phyloP scores from a whole-genome alignment of 2,888 invertebrate genomes.

The Drosophila lutescens region DNA sequence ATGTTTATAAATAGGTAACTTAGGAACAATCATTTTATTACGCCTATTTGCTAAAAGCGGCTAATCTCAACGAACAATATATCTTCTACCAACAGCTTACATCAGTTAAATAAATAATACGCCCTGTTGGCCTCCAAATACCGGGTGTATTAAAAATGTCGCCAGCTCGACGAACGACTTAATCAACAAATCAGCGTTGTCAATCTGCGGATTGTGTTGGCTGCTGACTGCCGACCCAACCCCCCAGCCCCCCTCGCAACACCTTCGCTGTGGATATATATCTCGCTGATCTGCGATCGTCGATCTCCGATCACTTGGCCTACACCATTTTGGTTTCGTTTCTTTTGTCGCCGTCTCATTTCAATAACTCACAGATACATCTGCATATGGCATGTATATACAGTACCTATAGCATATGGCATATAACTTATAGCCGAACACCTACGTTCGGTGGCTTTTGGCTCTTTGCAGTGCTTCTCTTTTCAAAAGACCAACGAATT shows the following conservation, averaged over 20 bases:
- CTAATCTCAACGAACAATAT: neutral
- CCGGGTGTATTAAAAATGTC: constrained; percentile 26
- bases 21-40: neutral
- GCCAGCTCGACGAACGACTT: constrained; percentile 53
- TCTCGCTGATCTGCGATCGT: constrained; percentile 23
- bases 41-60: neutral
- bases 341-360: constrained; percentile 67
- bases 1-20: neutral
- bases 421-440: constrained; percentile 48
- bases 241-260: constrained; percentile 1
- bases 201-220: constrained; percentile 41
- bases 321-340: constrained; percentile 79
- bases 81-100: neutral
- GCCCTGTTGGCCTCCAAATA: constrained; percentile 22
- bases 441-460: constrained; percentile 60
- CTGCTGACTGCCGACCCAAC: constrained; percentile 3
- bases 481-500: constrained; percentile 58
- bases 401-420: constrained; percentile 5
- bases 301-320: constrained; percentile 54
- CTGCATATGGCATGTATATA: constrained; percentile 13
- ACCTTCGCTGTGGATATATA: constrained; percentile 1
- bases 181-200: constrained; percentile 74
- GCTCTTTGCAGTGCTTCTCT: constrained; percentile 34
- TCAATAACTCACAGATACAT: constrained; percentile 66
- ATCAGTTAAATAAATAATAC: constrained; percentile 18